phyloP scores from a whole-genome alignment of 2,888 invertebrate species.

The Liodrosophila aerea region DNA sequence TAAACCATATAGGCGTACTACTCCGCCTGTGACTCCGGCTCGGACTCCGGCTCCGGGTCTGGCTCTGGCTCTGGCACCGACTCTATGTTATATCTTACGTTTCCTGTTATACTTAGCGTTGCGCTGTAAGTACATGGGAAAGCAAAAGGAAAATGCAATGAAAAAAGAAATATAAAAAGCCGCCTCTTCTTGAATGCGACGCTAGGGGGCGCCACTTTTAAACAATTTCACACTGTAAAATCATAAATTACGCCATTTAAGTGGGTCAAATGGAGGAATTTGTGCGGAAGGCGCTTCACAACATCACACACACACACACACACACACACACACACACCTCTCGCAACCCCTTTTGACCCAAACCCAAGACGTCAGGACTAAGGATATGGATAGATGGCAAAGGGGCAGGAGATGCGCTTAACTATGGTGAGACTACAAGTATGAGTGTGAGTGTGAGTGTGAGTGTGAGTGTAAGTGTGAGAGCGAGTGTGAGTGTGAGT shows the following conservation, averaged over 20 bases:
- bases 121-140: not conserved
- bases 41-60: not conserved
- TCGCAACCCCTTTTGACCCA: too few relatives aligned
- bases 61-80: not conserved
- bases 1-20: not conserved
- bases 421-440: not conserved
- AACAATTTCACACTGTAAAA: constrained; percentile 77
- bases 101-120: constrained; percentile 32
- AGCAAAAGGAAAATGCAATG: not conserved
- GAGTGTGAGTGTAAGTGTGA: not conserved
- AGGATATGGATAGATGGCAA: not conserved
- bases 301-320: constrained; percentile 35
- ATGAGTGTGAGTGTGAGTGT: constrained; percentile 4
- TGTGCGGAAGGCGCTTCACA: constrained; percentile 76
- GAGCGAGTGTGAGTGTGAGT: constrained; percentile 3
- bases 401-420: constrained; percentile 20
- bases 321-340: not conserved
- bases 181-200: constrained; percentile 20
- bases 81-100: constrained; percentile 20
- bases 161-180: constrained; percentile 13
- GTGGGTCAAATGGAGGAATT: constrained; percentile 80
- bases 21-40: not conserved
- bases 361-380: constrained; percentile 41
- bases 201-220: constrained; percentile 62
- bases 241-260: constrained; percentile 79